Percentiles rank a stretch among this genome's conserved stretches.
These are phyloP conservation scores for Cistogaster globosa DNA, from an alignment of 2,888 invertebrate species.

Conservation along the genomic window DNA sequence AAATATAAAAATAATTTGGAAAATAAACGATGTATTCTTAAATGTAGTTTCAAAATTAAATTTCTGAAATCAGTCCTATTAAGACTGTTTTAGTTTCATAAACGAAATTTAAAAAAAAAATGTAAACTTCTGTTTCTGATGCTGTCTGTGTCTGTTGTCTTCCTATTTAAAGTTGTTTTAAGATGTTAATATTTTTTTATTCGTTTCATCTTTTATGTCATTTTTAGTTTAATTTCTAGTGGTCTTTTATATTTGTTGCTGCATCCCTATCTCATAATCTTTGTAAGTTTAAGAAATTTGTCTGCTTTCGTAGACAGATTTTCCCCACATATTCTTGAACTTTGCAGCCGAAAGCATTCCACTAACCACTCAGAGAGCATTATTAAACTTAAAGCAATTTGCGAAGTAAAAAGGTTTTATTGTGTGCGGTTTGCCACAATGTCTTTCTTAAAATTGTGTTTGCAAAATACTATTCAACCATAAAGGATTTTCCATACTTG, in stretches of 20 bases:
- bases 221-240: conserved; percentile 31
- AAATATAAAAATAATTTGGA: no score
- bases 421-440: conserved; percentile 53
- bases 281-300: conserved; percentile 23
- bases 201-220: conserved; percentile 4
- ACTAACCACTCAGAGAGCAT: neutral
- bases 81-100: no score
- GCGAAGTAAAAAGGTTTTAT: conserved; percentile 20
- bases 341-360: neutral
- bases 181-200: neutral
- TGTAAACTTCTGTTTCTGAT: no score
- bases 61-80: no score
- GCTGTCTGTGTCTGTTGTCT: neutral
- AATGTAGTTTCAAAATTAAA: no score
- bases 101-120: no score
- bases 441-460: conserved; percentile 46
- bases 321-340: conserved; percentile 20
- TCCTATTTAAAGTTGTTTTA: no score
- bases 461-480: conserved; percentile 33
- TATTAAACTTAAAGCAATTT: conserved; percentile 19
- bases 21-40: no score
- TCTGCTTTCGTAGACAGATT: conserved; percentile 27
- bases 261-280: conserved; percentile 18
- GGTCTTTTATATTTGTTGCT: conserved; percentile 15
- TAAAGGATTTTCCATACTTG: conserved; percentile 23